Evolutionary conservation across 2,888 invertebrate genomes (phyloP).

Genomic region (Ormyrus pomaceus): DNA sequence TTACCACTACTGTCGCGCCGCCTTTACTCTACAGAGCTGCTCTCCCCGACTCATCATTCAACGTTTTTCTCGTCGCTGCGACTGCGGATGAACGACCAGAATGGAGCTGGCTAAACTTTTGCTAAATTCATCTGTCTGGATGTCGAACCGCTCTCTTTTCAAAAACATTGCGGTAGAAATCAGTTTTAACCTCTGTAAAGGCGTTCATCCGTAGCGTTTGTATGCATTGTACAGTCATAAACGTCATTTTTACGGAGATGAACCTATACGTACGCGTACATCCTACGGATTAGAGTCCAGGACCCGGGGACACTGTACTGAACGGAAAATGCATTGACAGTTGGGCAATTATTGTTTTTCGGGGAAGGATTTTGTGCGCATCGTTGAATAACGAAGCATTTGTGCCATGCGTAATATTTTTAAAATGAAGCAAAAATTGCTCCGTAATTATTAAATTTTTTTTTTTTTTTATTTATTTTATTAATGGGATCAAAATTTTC

Average conservation of each 20-base stretch:
- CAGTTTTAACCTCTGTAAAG: not conserved
- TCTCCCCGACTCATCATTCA: constrained; percentile 15
- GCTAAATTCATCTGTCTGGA: no score
- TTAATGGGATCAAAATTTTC: constrained; percentile 14
- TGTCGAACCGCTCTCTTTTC: no score
- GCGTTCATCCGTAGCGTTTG: not conserved
- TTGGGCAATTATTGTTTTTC: constrained; percentile 15
- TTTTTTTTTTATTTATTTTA: not conserved
- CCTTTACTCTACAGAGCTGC: constrained; percentile 13
- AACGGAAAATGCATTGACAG: constrained; percentile 19
- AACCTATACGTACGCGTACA: constrained; percentile 9
- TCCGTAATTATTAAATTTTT: not conserved
- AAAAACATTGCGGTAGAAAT: not conserved
- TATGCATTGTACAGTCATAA: constrained; percentile 19
- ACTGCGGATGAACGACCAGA: not conserved
- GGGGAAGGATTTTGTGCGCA: constrained; percentile 12
- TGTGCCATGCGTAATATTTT: constrained; percentile 33
- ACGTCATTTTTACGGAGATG: constrained; percentile 26
- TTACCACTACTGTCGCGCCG: not conserved
- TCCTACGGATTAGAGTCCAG: not conserved
- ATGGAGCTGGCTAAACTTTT: not conserved
- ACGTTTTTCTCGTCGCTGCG: constrained; percentile 6
- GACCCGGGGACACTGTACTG: constrained; percentile 41
- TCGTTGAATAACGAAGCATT: constrained; percentile 13
- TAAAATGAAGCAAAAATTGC: constrained; percentile 4